Conservation (phyloP, 2,113 vertebrate genomes). For the Grallaria varia region DNA sequence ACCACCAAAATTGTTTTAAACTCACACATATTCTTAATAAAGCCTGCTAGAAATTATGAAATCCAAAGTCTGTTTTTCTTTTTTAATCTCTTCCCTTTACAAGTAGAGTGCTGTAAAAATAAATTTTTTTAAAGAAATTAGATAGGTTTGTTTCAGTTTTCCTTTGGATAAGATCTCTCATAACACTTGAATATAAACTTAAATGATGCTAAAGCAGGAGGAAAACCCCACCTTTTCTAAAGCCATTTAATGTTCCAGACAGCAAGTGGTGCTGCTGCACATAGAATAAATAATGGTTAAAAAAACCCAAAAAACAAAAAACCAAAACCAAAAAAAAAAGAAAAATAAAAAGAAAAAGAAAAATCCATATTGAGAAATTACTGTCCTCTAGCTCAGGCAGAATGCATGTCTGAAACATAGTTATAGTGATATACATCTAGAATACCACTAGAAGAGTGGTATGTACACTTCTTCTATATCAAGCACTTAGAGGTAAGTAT, state of each 20-base stretch:
- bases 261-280: slow-evolving; percentile 25
- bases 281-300: neutral
- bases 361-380: neutral
- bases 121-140: neutral
- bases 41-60: neutral
- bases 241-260: neutral
- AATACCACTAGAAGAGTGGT: neutral
- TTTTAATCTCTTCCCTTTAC: neutral
- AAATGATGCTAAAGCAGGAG: neutral
- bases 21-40: neutral
- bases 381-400: neutral
- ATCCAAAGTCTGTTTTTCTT: neutral
- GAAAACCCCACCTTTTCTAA: neutral
- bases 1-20: neutral
- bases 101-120: neutral
- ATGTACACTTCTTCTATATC: neutral
- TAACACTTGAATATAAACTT: neutral
- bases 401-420: neutral
- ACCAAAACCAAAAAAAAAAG: no score
- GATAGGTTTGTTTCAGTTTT: neutral
- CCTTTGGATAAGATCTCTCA: neutral
- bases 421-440: neutral
- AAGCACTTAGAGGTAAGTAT: neutral
- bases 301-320: no score
- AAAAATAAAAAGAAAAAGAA: neutral